Base-by-base conservation (phyloP, 2,797 vertebrate genomes). In the Diplodus sargus region DNA sequence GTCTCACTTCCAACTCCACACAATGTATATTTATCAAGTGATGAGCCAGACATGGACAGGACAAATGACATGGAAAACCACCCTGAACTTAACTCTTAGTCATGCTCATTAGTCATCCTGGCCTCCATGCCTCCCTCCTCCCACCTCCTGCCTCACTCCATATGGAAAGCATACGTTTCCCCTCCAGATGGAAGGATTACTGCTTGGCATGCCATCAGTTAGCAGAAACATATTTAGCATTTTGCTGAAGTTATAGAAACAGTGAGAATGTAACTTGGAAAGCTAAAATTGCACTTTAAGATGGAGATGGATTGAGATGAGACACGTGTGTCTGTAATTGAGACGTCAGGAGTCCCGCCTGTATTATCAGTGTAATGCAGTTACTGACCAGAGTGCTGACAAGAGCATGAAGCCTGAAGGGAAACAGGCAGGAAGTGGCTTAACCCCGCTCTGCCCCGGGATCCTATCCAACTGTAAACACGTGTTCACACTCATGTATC, bases 31-130 rank as follows among this genome's bases (percentile, higher is more conserved):
- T 83, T 81, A 85, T 90, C 83, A 89, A 13, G 58, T 69, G 64
- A 78, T 66, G 42, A 58, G 72, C 56, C 9, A 84, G 79, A 87
- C 76, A 63, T 70, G 42, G 62, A 18, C 80, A 15, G 85, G 82
- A 89, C 82, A 82, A 90, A 83, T 86, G 79, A 80, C 85, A 85
- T 8, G 47, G 79, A 86, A 82, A 84, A 81, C 74, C 57, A 75
- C 77, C 76, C 74, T 87, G 81, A 83, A 81, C 78, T 57, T 81
- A 56, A 83, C 74, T 83, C 77, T 86, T 90, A 91, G 84, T 91
- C 90, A 87, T 86, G 70, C 64, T 70, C 74, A 72, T 91, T 91
- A 89, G 75, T 92, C 91, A 92, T 91, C 81, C 13, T 43, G 66
- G 69, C 85, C 75, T 74, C 57, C 42, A 2, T 68, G 67, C 47